Evolutionary conservation across 2,888 invertebrate species (phyloP).

Genomic region (Philereme vetulata): DNA sequence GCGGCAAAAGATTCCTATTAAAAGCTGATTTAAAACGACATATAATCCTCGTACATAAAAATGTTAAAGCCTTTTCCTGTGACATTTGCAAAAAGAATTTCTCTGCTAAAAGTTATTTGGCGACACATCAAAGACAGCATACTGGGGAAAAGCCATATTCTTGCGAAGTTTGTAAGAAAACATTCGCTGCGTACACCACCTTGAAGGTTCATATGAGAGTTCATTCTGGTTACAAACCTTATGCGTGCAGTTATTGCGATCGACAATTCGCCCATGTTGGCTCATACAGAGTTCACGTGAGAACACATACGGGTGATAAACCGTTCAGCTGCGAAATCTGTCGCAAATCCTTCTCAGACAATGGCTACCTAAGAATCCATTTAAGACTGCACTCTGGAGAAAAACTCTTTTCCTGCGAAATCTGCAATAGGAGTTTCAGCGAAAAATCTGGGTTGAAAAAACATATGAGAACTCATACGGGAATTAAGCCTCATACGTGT

Average conservation of each 20-base stretch:
- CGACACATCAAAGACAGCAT: constrained; percentile 70
- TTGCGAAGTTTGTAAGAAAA: constrained; percentile 71
- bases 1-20: constrained; percentile 68
- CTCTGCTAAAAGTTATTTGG: constrained; percentile 71
- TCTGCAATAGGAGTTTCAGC: constrained; percentile 67
- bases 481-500: constrained; percentile 70
- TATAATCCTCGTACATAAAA: constrained; percentile 69
- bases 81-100: constrained; percentile 69
- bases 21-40: constrained; percentile 71
- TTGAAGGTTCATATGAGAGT: constrained; percentile 74
- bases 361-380: constrained; percentile 75
- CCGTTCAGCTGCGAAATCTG: constrained; percentile 69
- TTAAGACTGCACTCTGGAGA: constrained; percentile 73
- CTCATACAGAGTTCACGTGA: constrained; percentile 68
- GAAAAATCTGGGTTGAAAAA: constrained; percentile 70
- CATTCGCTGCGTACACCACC: constrained; percentile 72
- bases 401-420: constrained; percentile 65
- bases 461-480: constrained; percentile 68
- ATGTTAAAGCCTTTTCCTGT: constrained; percentile 65
- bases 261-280: constrained; percentile 74
- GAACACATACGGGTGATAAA: constrained; percentile 71
- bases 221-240: constrained; percentile 72
- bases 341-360: constrained; percentile 72
- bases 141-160: constrained; percentile 68
- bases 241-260: constrained; percentile 65